Base-by-base conservation (phyloP, 2,888 invertebrate species). In the Psylliodes chrysocephalus region DNA sequence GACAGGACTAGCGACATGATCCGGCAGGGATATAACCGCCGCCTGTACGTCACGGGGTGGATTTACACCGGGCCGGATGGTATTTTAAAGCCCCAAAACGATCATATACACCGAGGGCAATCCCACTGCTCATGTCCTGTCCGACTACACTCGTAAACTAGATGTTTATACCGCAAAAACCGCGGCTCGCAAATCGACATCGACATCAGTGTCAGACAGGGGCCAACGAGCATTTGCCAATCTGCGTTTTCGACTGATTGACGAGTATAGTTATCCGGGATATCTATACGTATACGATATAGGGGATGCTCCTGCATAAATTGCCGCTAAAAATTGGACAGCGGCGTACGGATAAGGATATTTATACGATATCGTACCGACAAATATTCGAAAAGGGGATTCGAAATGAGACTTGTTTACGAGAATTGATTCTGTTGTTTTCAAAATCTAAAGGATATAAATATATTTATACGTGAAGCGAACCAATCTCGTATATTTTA, bases 91-190 rank as follows among this genome's bases (percentile, higher is more conserved):
- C 78, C 78, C 76, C 77, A 77, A 77, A 76, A 77, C 75, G 77
- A 77, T 78, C 78, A 77, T 78, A 79, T 78, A 77, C 78, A 78
- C 75, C 75, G 51, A 57, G 63, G 57, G 69, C 79, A 79, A 80
- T 79, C 80, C 80, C 77, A 77, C 78, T 75, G 79, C 77, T 79
- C 79, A 78, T 79, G 79, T 80, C 79, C 79, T 78, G 80, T 78
- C 79, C 79, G 77, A 75, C 77, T 76, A 79, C 79, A 79, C 81
- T 81, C 81, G 82, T 82, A 82, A 81, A 82, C 81, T 81, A 81
- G 75, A 81, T 82, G 82, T 82, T 82, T 82, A 82, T 82, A 79
- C 83, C 83, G 79, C 82, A 82, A 82, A 82, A 83, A 83, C 82
- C 82, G 80, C 82, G 78, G 78, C 80, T 82, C 82, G 81, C 82